Evolutionary conservation across 2,888 invertebrate genomes (phyloP).

Genomic region (Hyalella azteca): DNA sequence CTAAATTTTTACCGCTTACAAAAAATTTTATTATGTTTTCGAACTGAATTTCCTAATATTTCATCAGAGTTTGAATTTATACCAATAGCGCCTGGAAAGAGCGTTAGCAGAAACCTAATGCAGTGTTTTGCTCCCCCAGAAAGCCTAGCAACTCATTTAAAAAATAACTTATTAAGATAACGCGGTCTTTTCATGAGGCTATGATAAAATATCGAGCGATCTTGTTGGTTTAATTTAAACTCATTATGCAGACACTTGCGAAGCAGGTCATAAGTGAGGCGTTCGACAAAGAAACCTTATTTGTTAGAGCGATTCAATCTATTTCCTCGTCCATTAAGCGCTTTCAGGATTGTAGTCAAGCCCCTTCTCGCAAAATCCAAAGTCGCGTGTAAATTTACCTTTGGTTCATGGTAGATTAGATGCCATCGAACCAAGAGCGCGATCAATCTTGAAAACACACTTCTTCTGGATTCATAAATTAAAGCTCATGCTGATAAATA

Average conservation of each 20-base stretch:
- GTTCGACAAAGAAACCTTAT: slow-evolving; percentile 24
- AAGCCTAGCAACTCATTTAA: too few relatives aligned
- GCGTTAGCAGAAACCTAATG: too few relatives aligned
- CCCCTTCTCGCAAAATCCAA: not conserved
- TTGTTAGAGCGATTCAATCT: slow-evolving; percentile 31
- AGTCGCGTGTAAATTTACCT: slow-evolving; percentile 9
- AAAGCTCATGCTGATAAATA: too few relatives aligned
- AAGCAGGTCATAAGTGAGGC: slow-evolving; percentile 21
- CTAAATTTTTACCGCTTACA: too few relatives aligned
- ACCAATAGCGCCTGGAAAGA: too few relatives aligned
- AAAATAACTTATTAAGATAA: not conserved
- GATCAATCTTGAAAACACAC: too few relatives aligned
- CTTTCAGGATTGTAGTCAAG: slow-evolving; percentile 7
- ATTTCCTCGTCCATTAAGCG: slow-evolving; percentile 26
- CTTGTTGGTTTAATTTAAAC: slow-evolving; percentile 12
- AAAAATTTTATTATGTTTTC: too few relatives aligned
- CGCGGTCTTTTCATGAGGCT: not conserved
- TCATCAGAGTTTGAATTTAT: too few relatives aligned
- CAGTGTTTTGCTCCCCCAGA: too few relatives aligned
- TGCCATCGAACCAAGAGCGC: not conserved
- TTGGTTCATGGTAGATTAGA: slow-evolving; percentile 27
- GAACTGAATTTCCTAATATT: too few relatives aligned
- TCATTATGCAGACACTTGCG: slow-evolving; percentile 5
- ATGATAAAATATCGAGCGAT: slow-evolving; percentile 21
- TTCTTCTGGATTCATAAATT: too few relatives aligned